These are phyloP conservation scores for Apis cerana DNA, from an alignment of 1,140 invertebrate species.

Conservation along the genomic window DNA sequence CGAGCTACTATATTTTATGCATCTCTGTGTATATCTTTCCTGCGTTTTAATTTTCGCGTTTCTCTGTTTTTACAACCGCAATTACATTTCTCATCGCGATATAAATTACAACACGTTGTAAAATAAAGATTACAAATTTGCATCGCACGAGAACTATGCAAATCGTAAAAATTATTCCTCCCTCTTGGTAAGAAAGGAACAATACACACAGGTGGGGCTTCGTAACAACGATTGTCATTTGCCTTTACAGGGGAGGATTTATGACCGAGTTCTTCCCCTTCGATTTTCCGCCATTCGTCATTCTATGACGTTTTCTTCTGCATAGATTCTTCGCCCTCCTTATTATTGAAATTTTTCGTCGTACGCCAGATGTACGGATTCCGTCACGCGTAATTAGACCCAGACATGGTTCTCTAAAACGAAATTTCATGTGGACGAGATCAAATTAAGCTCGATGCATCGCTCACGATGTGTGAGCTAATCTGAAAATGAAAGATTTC, in stretches of 20 bases:
- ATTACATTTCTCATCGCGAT: neutral
- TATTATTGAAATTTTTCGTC: conserved; percentile 19
- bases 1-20: no score
- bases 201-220: neutral
- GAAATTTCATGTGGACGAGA: no score
- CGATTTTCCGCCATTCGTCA: conserved; percentile 28
- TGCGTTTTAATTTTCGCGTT: no score
- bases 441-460: no score
- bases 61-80: no score
- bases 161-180: neutral
- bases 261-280: conserved; percentile 20
- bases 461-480: no score
- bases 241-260: neutral
- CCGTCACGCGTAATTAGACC: no score
- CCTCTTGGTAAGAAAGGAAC: neutral
- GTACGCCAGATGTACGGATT: neutral
- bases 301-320: conserved; percentile 7
- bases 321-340: neutral
- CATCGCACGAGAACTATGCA: neutral
- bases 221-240: conserved; percentile 1
- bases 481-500: no score
- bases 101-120: neutral
- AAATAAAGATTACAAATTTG: neutral
- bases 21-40: no score
- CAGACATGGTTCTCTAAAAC: no score